These are phyloP conservation scores for Agonopterix arenella DNA, from an alignment of 2,888 invertebrate genomes.

Conservation along the genomic window DNA sequence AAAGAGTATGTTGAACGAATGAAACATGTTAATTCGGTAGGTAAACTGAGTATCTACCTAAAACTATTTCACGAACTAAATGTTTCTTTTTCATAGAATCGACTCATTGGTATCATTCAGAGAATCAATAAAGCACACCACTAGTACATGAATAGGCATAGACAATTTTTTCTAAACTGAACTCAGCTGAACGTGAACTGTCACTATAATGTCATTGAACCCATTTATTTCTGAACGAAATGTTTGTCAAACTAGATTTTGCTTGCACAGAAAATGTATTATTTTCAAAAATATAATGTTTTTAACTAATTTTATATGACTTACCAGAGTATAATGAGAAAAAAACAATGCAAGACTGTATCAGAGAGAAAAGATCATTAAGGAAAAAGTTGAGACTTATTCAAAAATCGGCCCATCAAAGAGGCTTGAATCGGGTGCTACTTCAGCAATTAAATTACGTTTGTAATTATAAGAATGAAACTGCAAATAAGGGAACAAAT, in stretches of 20 bases:
- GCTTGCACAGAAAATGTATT: neutral
- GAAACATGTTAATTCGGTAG: too few species aligned
- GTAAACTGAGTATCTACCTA: too few species aligned
- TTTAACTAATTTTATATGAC: neutral
- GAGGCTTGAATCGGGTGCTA: conserved; percentile 34
- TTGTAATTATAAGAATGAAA: conserved; percentile 30
- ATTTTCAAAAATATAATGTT: neutral
- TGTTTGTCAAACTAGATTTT: too few species aligned
- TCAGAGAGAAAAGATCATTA: conserved; percentile 19
- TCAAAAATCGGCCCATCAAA: conserved; percentile 43
- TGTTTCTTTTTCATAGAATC: too few species aligned
- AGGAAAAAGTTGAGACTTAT: conserved; percentile 28
- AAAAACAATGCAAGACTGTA: conserved; percentile 15
- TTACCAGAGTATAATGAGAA: conserved; percentile 1
- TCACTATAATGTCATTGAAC: too few species aligned
- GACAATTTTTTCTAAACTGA: too few species aligned
- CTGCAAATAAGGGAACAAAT: conserved; percentile 25
- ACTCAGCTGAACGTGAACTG: too few species aligned
- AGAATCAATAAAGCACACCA: too few species aligned
- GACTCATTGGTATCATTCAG: too few species aligned
- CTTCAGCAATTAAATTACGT: conserved; percentile 42
- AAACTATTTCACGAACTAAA: too few species aligned
- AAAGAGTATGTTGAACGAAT: too few species aligned
- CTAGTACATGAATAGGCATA: too few species aligned
- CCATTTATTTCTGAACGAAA: neutral